Base-by-base conservation (phyloP, 2,797 vertebrate species). In the Lacerta bilineata region DNA sequence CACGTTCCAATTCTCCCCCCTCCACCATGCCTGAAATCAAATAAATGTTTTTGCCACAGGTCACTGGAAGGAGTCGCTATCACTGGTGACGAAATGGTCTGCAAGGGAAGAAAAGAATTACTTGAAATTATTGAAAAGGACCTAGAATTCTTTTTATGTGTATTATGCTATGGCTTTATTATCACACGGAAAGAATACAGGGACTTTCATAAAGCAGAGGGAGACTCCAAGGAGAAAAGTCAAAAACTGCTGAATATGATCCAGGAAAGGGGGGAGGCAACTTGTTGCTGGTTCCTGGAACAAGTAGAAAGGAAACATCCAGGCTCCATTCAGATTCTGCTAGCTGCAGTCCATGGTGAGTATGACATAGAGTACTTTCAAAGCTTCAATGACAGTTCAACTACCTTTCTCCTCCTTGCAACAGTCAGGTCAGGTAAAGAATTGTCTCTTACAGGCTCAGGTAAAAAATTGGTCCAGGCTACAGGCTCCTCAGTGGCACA, bases 401-500 rank as follows among this genome's bases (percentile, higher is more conserved):
- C 33, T n/a, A 39, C 33, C 72, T 75, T 8, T 8, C 25, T 76
- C 9, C 1, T 50, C 25, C 29, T 17, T 9, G 0, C 2, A 55
- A 4, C 5, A n/a, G 6, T 43, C 29, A 33, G 20, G 20, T 29
- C 13, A 15, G 27, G 9, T 29, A 79, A 27, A 25, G 17, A n/a
- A n/a, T 55, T 79, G 46, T 59, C 39, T 79, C 59, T 79, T 59
- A 20, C 77, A 79, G 77, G 59, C 20, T 61, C 20, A 0, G 59
- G 59, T 61, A 18, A 61, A 61, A 7, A 61, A 18, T 7, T 23
- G 20, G 18, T 61, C 17, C 18, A 61, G 17, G 17, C 5, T 0
- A 15, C 50, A 50, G 18, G 59, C 18, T 0, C 17, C 59, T 61
- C 59, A 61, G 5, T 2, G 59, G 0, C 0, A 4, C 0, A 61